phyloP scores from a whole-genome alignment of 2,797 vertebrate genomes.

The Halcyon smyrnensis region DNA sequence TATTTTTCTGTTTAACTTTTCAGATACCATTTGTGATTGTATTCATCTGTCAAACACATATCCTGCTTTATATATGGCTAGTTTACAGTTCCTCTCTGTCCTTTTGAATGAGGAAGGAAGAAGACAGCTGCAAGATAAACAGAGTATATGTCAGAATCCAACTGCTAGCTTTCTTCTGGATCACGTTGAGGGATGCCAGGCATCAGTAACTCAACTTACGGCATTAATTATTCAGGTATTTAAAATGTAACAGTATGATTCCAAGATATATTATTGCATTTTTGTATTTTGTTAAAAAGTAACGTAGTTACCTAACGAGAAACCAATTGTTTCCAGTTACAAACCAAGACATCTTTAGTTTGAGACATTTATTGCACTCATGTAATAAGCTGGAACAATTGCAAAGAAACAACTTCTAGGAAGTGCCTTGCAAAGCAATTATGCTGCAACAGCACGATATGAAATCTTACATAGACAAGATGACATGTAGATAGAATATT shows the following conservation, averaged over 20 bases:
- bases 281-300: background rate
- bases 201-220: conserved; percentile 81
- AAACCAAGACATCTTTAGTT: background rate
- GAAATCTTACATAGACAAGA: background rate
- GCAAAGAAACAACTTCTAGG: background rate
- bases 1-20: conserved; percentile 2
- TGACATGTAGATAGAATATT: background rate
- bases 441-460: background rate
- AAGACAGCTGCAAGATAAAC: conserved; percentile 50
- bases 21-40: conserved; percentile 86
- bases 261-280: background rate
- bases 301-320: background rate
- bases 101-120: conserved; percentile 88
- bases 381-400: background rate
- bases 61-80: conserved; percentile 77
- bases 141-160: background rate
- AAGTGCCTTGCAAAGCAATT: background rate
- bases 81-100: conserved; percentile 87
- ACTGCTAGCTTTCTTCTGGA: conserved; percentile 81
- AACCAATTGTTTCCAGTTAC: background rate
- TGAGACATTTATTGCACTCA: background rate
- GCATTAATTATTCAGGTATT: conserved; percentile 89
- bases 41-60: conserved; percentile 69
- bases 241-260: background rate
- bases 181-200: conserved; percentile 49